Evolutionary conservation across 2,888 invertebrate genomes (phyloP).

Genomic region (Lissonota sp.): DNA sequence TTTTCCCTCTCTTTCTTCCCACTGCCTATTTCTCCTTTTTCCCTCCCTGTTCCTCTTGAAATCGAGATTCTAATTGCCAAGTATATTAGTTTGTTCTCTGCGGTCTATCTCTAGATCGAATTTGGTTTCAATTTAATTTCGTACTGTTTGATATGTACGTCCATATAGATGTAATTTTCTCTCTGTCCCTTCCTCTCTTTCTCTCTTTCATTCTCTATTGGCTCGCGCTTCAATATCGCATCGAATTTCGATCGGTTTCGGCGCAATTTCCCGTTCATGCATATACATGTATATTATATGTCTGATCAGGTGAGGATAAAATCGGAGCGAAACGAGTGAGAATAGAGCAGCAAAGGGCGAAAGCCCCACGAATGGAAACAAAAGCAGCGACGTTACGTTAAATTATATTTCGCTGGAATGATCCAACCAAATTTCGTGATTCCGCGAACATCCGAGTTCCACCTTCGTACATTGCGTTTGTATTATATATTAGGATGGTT

Average conservation of each 20-base stretch:
- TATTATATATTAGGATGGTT: too few species aligned
- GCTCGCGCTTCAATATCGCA: background rate
- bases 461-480: background rate
- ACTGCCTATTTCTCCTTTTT: slow-evolving; percentile 6
- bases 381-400: slow-evolving; percentile 46
- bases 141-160: slow-evolving; percentile 17
- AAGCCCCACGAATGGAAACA: background rate
- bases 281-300: slow-evolving; percentile 5
- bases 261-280: slow-evolving; percentile 18
- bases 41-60: slow-evolving; percentile 16
- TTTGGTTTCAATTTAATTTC: slow-evolving; percentile 60
- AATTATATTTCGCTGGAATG: slow-evolving; percentile 59
- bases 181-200: background rate
- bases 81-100: slow-evolving; percentile 58
- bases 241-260: slow-evolving; percentile 24
- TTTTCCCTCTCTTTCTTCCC: slow-evolving; percentile 21
- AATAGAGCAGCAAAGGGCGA: background rate
- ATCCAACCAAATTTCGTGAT: slow-evolving; percentile 39
- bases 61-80: slow-evolving; percentile 58
- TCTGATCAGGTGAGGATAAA: slow-evolving; percentile 45
- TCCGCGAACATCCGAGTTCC: slow-evolving; percentile 21
- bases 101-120: slow-evolving; percentile 40
- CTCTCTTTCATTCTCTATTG: slow-evolving; percentile 12
- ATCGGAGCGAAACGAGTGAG: slow-evolving; percentile 20
- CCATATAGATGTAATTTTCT: background rate